Evolutionary conservation across 2,888 invertebrate genomes (phyloP).

Genomic region (Cataglyphis cursor): DNA sequence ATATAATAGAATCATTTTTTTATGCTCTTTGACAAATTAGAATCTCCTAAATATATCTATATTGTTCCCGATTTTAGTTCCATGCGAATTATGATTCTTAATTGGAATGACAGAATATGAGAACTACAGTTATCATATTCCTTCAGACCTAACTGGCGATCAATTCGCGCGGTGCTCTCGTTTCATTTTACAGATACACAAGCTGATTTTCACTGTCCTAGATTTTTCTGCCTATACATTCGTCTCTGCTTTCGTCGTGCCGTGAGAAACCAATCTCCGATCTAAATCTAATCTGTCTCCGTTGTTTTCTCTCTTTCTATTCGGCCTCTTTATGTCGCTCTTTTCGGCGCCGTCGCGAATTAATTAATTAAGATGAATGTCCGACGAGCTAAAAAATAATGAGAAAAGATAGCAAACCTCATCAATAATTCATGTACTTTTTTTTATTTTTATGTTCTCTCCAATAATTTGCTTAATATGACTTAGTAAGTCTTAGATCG

Average conservation of each 20-base stretch:
- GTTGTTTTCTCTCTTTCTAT: background rate
- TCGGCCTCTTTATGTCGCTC: constrained; percentile 6
- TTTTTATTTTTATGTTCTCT: background rate
- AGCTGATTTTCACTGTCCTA: constrained; percentile 79
- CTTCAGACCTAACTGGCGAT: constrained; percentile 51
- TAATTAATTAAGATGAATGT: constrained; percentile 35
- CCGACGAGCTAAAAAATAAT: background rate
- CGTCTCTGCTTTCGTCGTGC: constrained; percentile 34
- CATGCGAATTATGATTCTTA: constrained; percentile 16
- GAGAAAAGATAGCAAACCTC: background rate
- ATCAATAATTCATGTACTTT: constrained; percentile 41
- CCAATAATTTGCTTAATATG: background rate
- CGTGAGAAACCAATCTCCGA: constrained; percentile 35
- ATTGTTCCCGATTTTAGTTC: constrained; percentile 31
- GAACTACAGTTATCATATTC: constrained; percentile 48
- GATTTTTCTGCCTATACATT: constrained; percentile 72
- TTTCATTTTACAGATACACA: constrained; percentile 72
- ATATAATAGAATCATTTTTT: background rate
- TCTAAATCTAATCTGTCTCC: constrained; percentile 36
- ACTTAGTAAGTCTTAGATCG: background rate
- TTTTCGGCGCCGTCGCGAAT: constrained; percentile 23
- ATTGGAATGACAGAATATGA: constrained; percentile 43
- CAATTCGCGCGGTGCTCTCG: constrained; percentile 70
- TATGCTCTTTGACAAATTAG: background rate
- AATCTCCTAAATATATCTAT: background rate